Conservation (phyloP, 2,888 invertebrate genomes). For the Apantesis nais region DNA sequence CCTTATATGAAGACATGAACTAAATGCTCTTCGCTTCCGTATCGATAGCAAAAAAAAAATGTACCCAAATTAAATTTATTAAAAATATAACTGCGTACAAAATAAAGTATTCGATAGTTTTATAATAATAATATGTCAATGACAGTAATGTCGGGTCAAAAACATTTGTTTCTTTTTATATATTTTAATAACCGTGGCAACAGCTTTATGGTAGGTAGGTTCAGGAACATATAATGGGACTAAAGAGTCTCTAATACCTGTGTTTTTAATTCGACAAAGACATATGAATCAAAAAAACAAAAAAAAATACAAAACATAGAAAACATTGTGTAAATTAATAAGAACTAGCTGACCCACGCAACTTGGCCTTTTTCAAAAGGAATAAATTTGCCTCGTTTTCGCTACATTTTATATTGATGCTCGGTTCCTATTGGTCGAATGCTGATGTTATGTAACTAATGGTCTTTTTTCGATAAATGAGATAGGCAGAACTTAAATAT, state of each 20-base stretch:
- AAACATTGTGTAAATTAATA: no score
- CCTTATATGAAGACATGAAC: background rate
- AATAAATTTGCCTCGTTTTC: no score
- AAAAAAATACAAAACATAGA: no score
- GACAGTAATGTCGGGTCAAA: background rate
- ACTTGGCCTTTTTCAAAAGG: no score
- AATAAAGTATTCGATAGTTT: background rate
- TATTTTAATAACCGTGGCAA: background rate
- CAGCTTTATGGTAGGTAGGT: background rate
- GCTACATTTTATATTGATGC: no score
- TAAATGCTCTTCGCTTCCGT: background rate
- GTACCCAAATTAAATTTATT: background rate
- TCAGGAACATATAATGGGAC: background rate
- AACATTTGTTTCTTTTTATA: background rate
- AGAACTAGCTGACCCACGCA: no score
- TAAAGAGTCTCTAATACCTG: background rate
- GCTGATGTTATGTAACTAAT: no score
- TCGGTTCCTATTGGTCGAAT: no score
- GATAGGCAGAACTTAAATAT: no score
- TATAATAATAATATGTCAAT: background rate
- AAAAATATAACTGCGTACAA: conserved; percentile 4
- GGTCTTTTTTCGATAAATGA: no score
- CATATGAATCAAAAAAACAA: no score
- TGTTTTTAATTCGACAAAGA: background rate
- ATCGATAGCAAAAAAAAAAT: background rate